A percentile compares a stretch with the other conserved stretches of the same genome.
Conservation (phyloP, 1,140 invertebrate species). For the Coptotermes formosanus region DNA sequence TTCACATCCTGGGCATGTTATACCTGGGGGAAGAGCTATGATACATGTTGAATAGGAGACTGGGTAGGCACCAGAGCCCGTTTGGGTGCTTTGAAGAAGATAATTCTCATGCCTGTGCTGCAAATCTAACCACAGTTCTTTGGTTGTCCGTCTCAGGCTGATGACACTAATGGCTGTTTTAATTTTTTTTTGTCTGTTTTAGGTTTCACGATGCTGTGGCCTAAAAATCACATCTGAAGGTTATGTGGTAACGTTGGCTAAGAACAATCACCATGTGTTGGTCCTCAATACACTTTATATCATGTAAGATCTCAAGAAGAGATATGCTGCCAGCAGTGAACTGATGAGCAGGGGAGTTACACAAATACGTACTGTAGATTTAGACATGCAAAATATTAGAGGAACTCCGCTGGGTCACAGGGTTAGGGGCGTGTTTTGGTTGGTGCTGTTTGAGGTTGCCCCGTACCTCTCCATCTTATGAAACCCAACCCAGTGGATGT, state of each 20-base stretch:
- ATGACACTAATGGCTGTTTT: slow-evolving; percentile 10
- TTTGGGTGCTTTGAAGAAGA: too few relatives aligned
- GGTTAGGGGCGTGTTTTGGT: neutral
- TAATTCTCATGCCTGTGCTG: too few relatives aligned
- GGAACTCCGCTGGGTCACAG: neutral
- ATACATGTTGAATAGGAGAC: too few relatives aligned
- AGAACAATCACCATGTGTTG: slow-evolving; percentile 97
- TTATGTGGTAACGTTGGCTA: slow-evolving; percentile 94
- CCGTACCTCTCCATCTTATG: neutral
- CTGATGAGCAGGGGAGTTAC: neutral
- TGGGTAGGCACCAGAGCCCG: too few relatives aligned
- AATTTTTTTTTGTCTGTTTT: slow-evolving; percentile 43
- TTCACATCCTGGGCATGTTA: too few relatives aligned
- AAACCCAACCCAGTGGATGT: neutral
- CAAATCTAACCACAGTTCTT: too few relatives aligned
- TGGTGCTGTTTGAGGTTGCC: neutral
- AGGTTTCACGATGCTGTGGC: slow-evolving; percentile 96
- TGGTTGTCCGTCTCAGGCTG: neutral
- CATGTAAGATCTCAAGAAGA: slow-evolving; percentile 54
- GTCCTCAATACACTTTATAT: slow-evolving; percentile 94
- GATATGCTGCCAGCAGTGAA: neutral
- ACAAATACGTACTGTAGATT: slow-evolving; percentile 22
- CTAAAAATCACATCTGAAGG: slow-evolving; percentile 95
- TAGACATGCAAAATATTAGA: neutral
- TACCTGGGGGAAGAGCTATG: too few relatives aligned